These are phyloP conservation scores for Bos javanicus DNA, from an alignment of 2,113 vertebrate species.

Conservation along the genomic window DNA sequence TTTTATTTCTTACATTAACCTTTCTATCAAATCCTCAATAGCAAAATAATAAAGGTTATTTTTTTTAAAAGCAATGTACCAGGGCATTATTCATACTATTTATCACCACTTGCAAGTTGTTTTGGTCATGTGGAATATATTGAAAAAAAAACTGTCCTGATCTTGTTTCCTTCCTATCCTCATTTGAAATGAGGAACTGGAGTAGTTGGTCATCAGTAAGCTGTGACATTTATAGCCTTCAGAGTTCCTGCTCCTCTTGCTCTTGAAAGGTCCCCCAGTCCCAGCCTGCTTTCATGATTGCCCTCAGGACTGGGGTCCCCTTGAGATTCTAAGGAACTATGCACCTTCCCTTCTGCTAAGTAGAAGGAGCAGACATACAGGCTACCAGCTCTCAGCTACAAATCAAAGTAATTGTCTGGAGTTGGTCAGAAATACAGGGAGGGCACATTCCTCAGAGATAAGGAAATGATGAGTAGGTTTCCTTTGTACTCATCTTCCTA, in stretches of 20 bases:
- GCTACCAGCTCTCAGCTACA: slow-evolving; percentile 13
- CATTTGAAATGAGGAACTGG: neutral
- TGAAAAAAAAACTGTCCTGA: neutral
- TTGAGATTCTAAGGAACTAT: neutral
- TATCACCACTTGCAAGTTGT: neutral
- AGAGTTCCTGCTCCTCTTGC: neutral
- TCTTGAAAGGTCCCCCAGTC: neutral
- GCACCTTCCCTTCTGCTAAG: neutral
- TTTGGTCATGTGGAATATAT: neutral
- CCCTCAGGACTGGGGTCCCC: neutral
- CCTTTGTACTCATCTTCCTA: neutral
- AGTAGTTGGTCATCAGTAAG: neutral
- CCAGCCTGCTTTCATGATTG: neutral
- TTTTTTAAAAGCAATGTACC: neutral
- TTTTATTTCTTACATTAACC: neutral
- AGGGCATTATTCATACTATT: neutral
- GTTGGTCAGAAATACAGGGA: neutral
- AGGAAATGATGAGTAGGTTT: neutral
- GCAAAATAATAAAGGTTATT: neutral
- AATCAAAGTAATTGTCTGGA: slow-evolving; percentile 51
- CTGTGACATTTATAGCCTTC: neutral
- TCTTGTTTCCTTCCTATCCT: slow-evolving; percentile 17
- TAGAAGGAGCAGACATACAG: neutral
- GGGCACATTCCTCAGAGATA: neutral
- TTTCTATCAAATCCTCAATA: neutral